phyloP scores from a whole-genome alignment of 2,113 vertebrate genomes.

The Climacteris rufus region DNA sequence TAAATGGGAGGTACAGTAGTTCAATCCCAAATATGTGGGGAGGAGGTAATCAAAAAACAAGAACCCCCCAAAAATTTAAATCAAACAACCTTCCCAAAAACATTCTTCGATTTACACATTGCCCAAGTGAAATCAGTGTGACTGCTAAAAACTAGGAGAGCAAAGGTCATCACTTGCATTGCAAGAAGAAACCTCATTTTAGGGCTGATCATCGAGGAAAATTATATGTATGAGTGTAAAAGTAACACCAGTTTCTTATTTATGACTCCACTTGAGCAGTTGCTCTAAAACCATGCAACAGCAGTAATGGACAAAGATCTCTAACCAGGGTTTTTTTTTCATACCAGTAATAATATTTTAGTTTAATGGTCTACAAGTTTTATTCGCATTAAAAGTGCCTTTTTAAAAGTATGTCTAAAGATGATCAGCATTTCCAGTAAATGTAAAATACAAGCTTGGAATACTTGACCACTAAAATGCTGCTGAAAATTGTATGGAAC shows the following conservation, averaged over 20 bases:
- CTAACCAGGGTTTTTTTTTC: not conserved
- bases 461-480: not conserved
- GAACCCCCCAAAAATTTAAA: not conserved
- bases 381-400: not conserved
- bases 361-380: not conserved
- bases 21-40: not conserved
- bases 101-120: not conserved
- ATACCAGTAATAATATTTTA: not conserved
- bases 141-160: not conserved
- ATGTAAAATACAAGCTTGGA: not conserved
- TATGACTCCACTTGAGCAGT: not conserved
- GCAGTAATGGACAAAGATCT: not conserved
- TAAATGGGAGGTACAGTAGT: not conserved
- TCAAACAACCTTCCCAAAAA: not conserved
- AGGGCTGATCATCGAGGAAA: not conserved
- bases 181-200: not conserved
- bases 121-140: not conserved
- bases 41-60: not conserved
- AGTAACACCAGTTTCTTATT: not conserved
- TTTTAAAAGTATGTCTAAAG: not conserved
- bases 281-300: not conserved
- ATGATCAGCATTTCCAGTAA: not conserved
- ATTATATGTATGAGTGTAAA: not conserved
- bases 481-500: not conserved
- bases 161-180: not conserved